Base-by-base conservation (phyloP, 2,797 vertebrate genomes). In the Schizopygopsis pylzovi region DNA sequence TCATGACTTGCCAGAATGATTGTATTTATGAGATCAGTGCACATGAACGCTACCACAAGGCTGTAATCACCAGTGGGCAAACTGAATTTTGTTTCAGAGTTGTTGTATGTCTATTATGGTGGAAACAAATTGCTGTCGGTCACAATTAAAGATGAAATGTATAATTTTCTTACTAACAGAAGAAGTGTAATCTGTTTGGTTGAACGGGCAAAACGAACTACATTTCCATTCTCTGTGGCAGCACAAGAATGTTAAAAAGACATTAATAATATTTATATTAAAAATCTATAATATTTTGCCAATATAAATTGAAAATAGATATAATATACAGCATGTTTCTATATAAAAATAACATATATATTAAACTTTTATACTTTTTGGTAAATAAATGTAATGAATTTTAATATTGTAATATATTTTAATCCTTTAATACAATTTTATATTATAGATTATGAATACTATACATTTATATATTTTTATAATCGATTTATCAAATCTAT, bases 1-100 rank as follows among this genome's bases (percentile, higher is more conserved):
- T 54, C 20, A 45, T 47, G 43, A 45, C 78, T 39, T 70, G 79
- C 41, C 6, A 13, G 47, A 54, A 71, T 71, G 65, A 25, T 54
- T 52, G 13, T 20, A 82, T 82, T 82, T 12, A 82, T 54, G 49
- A 71, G 67, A 82, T 82, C 22, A 49, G 78, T 80, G 43, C 28
- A 67, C 25, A 67, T 67, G 25, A 49, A 65, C 11, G 11, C 47
- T 20, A 52, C 25, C 28, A 2, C 79, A 70, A 39, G 70, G 65
- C 65, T 45, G 41, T 70, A 70, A 70, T 81, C 41, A 81, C 28
- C 79, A 70, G 79, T n/a, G 33, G 47, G 28, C 33, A 68, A 68
- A 52, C 25, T 39, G 43, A 37, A 52, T 52, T 68, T 81, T 39
- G 28, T 45, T 63, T 16, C n/a, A 9, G 15, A 79, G n/a, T 79